These are phyloP conservation scores for Romanomermis culicivorax DNA, from an alignment of 2,888 invertebrate genomes.

Conservation along the genomic window DNA sequence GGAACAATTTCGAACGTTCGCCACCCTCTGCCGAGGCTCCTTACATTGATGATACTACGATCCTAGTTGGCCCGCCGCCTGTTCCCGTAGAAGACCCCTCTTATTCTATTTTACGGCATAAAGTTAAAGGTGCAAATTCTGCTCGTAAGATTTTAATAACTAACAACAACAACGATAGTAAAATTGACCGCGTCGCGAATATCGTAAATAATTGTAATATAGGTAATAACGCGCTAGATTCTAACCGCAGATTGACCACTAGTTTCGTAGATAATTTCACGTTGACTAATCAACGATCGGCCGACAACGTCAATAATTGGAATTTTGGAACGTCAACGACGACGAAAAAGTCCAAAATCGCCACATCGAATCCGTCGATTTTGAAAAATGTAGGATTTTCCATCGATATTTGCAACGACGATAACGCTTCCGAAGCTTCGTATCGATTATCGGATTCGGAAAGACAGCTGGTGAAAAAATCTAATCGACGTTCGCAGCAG, in stretches of 20 bases:
- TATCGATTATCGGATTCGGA: constrained; percentile 16
- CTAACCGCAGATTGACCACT: neutral
- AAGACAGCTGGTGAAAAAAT: constrained; percentile 10
- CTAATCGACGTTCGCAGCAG: neutral
- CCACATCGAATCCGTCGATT: too few species aligned
- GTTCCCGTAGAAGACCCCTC: too few species aligned
- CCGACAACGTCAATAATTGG: neutral
- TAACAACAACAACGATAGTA: neutral
- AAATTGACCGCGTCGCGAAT: neutral
- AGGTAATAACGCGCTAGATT: neutral
- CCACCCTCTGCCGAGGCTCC: neutral
- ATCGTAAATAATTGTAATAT: neutral
- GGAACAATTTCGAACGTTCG: neutral
- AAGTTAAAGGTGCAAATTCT: neutral
- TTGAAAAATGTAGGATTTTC: too few species aligned
- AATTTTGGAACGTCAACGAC: neutral
- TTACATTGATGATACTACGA: neutral
- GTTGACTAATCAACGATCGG: neutral
- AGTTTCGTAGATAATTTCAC: neutral
- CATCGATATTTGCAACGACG: too few species aligned
- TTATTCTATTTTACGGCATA: neutral
- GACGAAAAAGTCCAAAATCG: neutral
- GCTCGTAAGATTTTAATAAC: neutral
- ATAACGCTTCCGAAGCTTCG: constrained; percentile 19
- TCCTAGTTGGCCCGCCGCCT: too few species aligned